Percentiles rank a stretch among this genome's conserved stretches.
These are phyloP conservation scores for Eulemur coronatus DNA, from an alignment of 2,797 vertebrate genomes.

Conservation along the genomic window DNA sequence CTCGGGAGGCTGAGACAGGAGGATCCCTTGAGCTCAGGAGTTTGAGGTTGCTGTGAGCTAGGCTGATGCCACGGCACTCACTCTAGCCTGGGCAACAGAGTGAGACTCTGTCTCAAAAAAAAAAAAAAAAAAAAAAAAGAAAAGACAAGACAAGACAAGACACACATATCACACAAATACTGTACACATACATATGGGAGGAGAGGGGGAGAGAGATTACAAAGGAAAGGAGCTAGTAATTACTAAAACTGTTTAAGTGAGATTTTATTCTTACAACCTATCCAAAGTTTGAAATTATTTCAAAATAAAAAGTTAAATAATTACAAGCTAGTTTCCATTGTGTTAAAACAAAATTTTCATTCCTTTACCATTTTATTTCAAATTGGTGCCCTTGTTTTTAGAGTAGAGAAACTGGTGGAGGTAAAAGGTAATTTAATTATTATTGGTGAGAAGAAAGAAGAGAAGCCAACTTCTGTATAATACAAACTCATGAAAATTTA, in stretches of 20 bases:
- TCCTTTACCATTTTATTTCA: neutral
- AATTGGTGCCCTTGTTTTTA: neutral
- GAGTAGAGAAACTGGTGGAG: neutral
- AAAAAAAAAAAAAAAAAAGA: too few relatives aligned
- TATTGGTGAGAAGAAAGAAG: neutral
- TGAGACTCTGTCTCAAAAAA: too few relatives aligned
- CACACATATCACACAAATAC: neutral
- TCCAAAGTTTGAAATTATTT: neutral
- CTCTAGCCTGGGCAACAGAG: too few relatives aligned
- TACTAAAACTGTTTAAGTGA: neutral
- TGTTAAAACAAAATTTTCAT: neutral
- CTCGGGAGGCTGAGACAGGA: too few relatives aligned
- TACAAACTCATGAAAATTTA: neutral
- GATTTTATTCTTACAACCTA: neutral
- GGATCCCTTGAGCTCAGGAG: too few relatives aligned
- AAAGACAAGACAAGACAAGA: too few relatives aligned
- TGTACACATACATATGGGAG: neutral
- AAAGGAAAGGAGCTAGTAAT: neutral
- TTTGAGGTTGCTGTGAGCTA: too few relatives aligned
- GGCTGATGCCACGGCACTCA: too few relatives aligned
- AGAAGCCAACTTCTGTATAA: neutral
- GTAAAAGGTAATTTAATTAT: neutral
- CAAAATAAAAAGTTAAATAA: neutral
- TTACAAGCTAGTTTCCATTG: neutral
- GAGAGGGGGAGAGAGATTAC: neutral